Conservation (phyloP, 2,113 vertebrate genomes). For the Ciconia boyciana region DNA sequence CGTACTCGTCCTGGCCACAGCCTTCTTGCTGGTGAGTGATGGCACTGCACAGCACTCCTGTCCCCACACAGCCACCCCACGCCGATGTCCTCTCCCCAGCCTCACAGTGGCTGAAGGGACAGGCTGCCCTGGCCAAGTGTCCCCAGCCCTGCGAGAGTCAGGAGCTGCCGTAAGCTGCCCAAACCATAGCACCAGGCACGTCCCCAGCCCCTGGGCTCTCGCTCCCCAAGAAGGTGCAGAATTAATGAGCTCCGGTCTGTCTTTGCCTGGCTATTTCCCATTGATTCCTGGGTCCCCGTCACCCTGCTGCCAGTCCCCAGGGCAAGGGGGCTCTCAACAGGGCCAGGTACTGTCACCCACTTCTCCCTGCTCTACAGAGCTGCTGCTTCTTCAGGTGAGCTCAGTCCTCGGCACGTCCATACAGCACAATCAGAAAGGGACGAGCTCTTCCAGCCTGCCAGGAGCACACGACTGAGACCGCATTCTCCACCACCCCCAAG, state of each 20-base stretch:
- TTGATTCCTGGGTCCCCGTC: background rate
- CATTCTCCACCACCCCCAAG: background rate
- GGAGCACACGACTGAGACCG: rapidly evolving
- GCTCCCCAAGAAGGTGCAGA: background rate
- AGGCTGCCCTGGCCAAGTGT: background rate
- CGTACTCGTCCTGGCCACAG: slow-evolving; percentile 59
- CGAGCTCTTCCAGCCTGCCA: background rate
- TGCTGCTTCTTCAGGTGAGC: slow-evolving; percentile 82
- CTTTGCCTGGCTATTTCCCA: background rate
- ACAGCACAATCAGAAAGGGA: background rate
- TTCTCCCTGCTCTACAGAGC: slow-evolving; percentile 26
- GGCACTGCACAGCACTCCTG: no score
- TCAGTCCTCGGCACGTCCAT: background rate
- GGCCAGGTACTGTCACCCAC: background rate
- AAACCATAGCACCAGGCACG: background rate
- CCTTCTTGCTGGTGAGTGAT: slow-evolving; percentile 70
- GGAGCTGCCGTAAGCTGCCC: background rate
- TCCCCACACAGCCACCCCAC: background rate
- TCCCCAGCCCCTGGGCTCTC: background rate
- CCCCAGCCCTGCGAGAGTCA: background rate
- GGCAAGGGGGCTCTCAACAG: background rate
- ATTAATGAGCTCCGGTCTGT: background rate
- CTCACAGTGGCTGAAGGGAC: background rate
- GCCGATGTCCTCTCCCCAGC: rapidly evolving
- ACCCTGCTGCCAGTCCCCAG: background rate